Evolutionary conservation across 1,140 invertebrate species (phyloP).

Genomic region (Microplitis mediator): DNA sequence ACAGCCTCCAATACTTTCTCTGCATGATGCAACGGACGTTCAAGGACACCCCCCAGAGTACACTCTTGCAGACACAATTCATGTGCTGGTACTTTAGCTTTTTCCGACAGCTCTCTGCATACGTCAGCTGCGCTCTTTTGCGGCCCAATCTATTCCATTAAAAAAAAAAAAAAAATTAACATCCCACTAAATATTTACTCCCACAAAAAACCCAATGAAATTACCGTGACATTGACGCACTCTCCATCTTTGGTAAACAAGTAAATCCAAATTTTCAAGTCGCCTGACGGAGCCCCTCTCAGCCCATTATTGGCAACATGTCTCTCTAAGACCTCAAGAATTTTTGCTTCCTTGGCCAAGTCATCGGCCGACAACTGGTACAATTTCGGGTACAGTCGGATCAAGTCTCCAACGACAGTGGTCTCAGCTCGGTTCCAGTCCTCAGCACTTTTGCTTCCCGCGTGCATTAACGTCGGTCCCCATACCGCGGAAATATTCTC

Average conservation of each 20-base stretch:
- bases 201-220: slow-evolving; percentile 2
- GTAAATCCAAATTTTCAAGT: slow-evolving; percentile 82
- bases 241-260: slow-evolving; percentile 65
- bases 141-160: slow-evolving; percentile 69
- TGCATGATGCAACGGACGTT: slow-evolving; percentile 77
- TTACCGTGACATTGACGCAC: slow-evolving; percentile 69
- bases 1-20: slow-evolving; percentile 76
- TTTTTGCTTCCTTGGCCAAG: slow-evolving; percentile 71
- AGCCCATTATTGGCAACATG: slow-evolving; percentile 64
- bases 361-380: slow-evolving; percentile 68
- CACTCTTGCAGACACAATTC: slow-evolving; percentile 77
- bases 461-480: slow-evolving; percentile 82
- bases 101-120: slow-evolving; percentile 70
- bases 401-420: slow-evolving; percentile 73
- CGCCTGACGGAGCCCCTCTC: slow-evolving; percentile 73
- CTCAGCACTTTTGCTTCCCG: slow-evolving; percentile 62
- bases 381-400: slow-evolving; percentile 66
- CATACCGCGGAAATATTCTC: slow-evolving; percentile 84
- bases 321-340: slow-evolving; percentile 72
- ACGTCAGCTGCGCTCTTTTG: slow-evolving; percentile 77
- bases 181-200: background rate
- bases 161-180: background rate
- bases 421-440: slow-evolving; percentile 71
- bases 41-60: slow-evolving; percentile 73
- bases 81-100: slow-evolving; percentile 68